These are phyloP conservation scores for Rhinogobius similis DNA, from an alignment of 2,113 vertebrate genomes.

Conservation along the genomic window DNA sequence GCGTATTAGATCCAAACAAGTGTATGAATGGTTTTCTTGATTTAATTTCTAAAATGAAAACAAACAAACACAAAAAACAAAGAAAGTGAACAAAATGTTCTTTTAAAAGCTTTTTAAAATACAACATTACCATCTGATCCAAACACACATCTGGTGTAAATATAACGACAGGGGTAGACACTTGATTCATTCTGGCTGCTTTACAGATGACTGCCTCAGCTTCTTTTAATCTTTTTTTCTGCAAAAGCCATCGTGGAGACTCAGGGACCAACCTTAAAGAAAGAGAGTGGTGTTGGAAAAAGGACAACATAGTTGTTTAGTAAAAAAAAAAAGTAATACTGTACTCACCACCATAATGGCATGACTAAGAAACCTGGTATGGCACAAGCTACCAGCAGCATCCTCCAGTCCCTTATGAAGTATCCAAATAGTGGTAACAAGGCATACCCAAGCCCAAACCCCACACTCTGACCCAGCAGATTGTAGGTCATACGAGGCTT, in stretches of 20 bases:
- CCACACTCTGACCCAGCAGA: slow-evolving; percentile 30
- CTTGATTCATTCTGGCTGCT: slow-evolving; percentile 48
- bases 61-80: background rate
- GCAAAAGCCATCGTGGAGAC: slow-evolving; percentile 63
- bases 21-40: slow-evolving; percentile 19
- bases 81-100: background rate
- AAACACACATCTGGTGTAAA: slow-evolving; percentile 17
- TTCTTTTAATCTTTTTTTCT: slow-evolving; percentile 53
- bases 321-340: background rate
- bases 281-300: background rate
- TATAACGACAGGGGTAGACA: slow-evolving; percentile 28
- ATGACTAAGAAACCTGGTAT: slow-evolving; percentile 50
- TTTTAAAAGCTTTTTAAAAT: background rate
- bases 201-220: slow-evolving; percentile 50
- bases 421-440: slow-evolving; percentile 50
- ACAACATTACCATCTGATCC: slow-evolving; percentile 25
- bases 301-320: background rate
- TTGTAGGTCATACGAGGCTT: slow-evolving; percentile 29
- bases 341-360: slow-evolving; percentile 61
- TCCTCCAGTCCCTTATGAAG: slow-evolving; percentile 61
- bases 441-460: slow-evolving; percentile 49
- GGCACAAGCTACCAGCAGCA: slow-evolving; percentile 51
- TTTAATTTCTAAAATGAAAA: background rate
- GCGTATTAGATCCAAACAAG: slow-evolving; percentile 52
- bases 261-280: slow-evolving; percentile 64